Evolutionary conservation across 2,797 vertebrate species (phyloP).

Genomic region (Triplophysa bombifrons): DNA sequence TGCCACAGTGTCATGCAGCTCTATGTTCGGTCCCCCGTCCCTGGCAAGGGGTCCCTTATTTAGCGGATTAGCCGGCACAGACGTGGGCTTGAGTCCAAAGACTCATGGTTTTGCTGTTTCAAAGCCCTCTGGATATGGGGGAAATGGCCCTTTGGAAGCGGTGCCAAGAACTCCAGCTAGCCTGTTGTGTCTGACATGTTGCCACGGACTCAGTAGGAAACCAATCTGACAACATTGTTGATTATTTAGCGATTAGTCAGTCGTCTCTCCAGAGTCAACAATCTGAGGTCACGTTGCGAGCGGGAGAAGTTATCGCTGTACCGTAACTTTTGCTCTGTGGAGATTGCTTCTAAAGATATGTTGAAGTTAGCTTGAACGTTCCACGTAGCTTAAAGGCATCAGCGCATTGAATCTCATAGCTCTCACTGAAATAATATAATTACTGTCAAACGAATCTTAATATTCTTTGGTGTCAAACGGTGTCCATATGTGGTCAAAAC

Average conservation of each 20-base stretch:
- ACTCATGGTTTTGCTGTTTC: conserved; percentile 86
- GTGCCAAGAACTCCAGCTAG: conserved; percentile 62
- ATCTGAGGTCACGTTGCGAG: conserved; percentile 53
- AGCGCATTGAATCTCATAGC: conserved; percentile 21
- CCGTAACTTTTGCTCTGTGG: conserved; percentile 39
- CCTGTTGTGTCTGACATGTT: conserved; percentile 80
- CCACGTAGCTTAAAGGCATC: conserved; percentile 16
- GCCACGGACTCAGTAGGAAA: conserved; percentile 89
- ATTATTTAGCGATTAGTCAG: conserved; percentile 83
- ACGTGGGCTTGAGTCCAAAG: conserved; percentile 87
- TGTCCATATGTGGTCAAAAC: conserved; percentile 37
- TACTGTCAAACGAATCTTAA: conserved; percentile 24
- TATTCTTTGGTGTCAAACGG: conserved; percentile 37
- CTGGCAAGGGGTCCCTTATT: conserved; percentile 90
- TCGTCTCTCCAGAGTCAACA: conserved; percentile 57
- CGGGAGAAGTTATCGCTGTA: conserved; percentile 35
- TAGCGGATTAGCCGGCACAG: conserved; percentile 88
- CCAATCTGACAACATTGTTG: conserved; percentile 86
- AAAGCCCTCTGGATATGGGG: conserved; percentile 60
- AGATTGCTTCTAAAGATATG: conserved; percentile 5
- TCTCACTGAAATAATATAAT: conserved; percentile 16
- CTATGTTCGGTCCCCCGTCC: conserved; percentile 82
- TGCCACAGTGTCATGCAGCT: conserved; percentile 74
- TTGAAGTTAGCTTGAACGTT: background rate
- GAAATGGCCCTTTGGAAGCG: conserved; percentile 55